Base-by-base conservation (phyloP, 2,888 invertebrate species). In the Allygus modestus region DNA sequence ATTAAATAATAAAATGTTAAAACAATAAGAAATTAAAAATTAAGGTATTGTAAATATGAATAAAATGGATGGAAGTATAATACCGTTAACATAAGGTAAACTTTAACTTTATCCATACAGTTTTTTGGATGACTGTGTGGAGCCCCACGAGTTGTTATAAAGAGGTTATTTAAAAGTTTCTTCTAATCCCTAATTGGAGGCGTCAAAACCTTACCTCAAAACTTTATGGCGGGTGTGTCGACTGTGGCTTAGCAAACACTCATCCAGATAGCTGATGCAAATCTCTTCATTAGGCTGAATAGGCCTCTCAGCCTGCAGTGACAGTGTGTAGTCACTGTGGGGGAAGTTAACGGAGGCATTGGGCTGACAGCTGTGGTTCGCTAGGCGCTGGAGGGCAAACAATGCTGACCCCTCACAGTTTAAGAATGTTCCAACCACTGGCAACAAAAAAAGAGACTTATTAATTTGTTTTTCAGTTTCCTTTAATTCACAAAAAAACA, bases 371-470 rank as follows among this genome's bases (percentile, higher is more conserved):
- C 97, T 98, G 91, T 99, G 99, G 91, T 99, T 99, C 87, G 96
- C 95, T 65, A 95, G 93, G 89, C 98, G 97, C 89, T 98, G 98
- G n/a, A 96, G 89, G 31, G 92, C 90, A 90, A 95, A 99, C 0
- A 99, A 91, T 0, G 97, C 98, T 0, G 97, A 97, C 0, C 98
- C 98, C 92, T 98, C 98, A 87, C 95, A 97, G 90, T 98, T 97
- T 23, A 98, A 91, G 90, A 98, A 98, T 86, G 94, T 93, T 4
- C 96, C 94, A 41, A 91, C 91, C 90, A 89, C 90, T 91, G 85
- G 15, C 85, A 85, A 85, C 69, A 82, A 84, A 26, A 84, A 12
- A 26, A 4, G 54, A 54, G 7, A 37, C 11, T 37, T 11, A 37
- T 37, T 37, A 4, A 58, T 58, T 58, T 20, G n/a, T n/a, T n/a